phyloP scores from a whole-genome alignment of 2,113 vertebrate species.

The Macquaria ambigua region DNA sequence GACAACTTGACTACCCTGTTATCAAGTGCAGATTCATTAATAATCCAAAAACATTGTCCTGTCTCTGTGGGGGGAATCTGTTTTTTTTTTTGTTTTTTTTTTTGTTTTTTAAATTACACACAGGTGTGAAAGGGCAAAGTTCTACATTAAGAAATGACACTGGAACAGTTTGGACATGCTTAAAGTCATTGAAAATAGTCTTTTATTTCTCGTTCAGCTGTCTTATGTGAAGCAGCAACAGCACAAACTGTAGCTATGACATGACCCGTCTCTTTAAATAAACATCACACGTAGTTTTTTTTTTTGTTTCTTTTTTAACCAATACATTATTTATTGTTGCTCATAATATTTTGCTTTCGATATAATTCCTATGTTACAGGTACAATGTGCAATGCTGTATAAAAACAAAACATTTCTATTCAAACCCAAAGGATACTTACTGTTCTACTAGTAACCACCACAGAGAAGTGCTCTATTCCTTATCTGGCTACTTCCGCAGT shows the following conservation, averaged over 20 bases:
- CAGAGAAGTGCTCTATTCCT: slow-evolving; percentile 77
- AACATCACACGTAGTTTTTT: slow-evolving; percentile 36
- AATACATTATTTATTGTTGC: slow-evolving; percentile 84
- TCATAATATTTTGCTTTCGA: slow-evolving; percentile 80
- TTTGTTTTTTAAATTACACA: not conserved
- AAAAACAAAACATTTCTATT: slow-evolving; percentile 82
- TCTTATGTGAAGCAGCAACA: slow-evolving; percentile 37
- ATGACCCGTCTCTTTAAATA: slow-evolving; percentile 43
- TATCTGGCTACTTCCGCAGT: slow-evolving; percentile 71
- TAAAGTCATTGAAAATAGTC: slow-evolving; percentile 61
- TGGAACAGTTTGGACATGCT: slow-evolving; percentile 54
- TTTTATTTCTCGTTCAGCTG: slow-evolving; percentile 62
- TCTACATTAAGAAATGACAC: slow-evolving; percentile 47
- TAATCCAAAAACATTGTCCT: not conserved
- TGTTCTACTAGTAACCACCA: slow-evolving; percentile 75
- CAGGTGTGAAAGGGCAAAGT: not conserved
- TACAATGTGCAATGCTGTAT: slow-evolving; percentile 86
- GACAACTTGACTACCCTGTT: not conserved
- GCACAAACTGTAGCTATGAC: slow-evolving; percentile 44
- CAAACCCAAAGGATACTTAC: slow-evolving; percentile 81
- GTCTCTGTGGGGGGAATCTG: not conserved
- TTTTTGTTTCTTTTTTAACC: slow-evolving; percentile 72
- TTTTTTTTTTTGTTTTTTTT: too few relatives aligned
- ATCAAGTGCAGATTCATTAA: not conserved
- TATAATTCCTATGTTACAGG: slow-evolving; percentile 84